These are phyloP conservation scores for Malacoraja senta DNA, from an alignment of 2,797 vertebrate genomes.

Conservation along the genomic window DNA sequence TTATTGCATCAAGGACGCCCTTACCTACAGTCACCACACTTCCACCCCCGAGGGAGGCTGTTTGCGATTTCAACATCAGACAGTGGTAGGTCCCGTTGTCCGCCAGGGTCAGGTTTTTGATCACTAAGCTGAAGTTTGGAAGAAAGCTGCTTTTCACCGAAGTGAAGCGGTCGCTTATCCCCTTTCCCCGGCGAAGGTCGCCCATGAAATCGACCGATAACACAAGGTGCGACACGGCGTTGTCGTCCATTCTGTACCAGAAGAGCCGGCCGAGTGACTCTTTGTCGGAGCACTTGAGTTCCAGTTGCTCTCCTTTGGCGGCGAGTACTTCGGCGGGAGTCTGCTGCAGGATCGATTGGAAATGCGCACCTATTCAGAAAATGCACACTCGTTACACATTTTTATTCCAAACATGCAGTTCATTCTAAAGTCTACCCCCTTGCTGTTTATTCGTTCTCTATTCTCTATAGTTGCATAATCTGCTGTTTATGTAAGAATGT, in stretches of 20 bases:
- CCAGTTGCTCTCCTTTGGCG: neutral
- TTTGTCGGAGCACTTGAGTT: neutral
- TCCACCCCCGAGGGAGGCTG: neutral
- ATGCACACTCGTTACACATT: too few relatives aligned
- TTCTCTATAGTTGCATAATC: too few relatives aligned
- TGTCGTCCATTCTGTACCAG: neutral
- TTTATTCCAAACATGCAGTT: neutral
- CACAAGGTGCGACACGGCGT: neutral
- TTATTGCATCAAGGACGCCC: neutral
- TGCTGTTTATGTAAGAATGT: too few relatives aligned
- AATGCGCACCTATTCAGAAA: neutral
- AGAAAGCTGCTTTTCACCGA: neutral
- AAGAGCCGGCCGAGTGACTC: neutral
- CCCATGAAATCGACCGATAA: neutral
- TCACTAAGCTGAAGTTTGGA: neutral
- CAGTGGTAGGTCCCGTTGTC: slow-evolving; percentile 10
- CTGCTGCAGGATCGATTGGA: neutral
- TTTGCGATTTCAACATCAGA: neutral
- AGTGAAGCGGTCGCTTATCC: neutral
- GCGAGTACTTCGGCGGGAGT: neutral
- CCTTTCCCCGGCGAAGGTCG: neutral
- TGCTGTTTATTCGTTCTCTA: neutral
- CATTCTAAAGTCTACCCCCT: neutral
- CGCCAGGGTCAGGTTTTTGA: neutral
- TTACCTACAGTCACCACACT: slow-evolving; percentile 15